Evolutionary conservation across 2,888 invertebrate species (phyloP).

Genomic region (Orgyia antiqua): DNA sequence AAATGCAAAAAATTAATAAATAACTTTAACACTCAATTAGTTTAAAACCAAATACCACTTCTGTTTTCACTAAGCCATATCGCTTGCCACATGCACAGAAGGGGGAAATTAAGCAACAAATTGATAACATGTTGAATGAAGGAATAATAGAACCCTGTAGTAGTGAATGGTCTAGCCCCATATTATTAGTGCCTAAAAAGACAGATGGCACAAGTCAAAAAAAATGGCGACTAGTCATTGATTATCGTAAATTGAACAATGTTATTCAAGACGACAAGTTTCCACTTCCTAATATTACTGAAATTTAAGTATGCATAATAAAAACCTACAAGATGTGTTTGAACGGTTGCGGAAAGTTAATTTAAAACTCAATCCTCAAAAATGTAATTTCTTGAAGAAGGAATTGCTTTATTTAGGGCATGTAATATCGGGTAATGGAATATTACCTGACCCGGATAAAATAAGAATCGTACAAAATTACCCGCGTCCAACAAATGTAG

Average conservation of each 20-base stretch:
- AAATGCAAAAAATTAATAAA: no score
- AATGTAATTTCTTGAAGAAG: not conserved
- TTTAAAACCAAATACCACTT: not conserved
- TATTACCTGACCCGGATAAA: not conserved
- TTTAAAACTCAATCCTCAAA: not conserved
- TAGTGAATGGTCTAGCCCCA: not conserved
- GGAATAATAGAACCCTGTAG: not conserved
- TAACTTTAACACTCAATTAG: no score
- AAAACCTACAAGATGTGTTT: not conserved
- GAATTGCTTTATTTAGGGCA: not conserved
- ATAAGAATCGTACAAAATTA: not conserved
- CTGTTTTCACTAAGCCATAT: not conserved
- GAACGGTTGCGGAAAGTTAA: constrained; percentile 3
- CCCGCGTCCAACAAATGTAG: not conserved
- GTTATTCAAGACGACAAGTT: not conserved
- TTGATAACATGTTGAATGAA: not conserved
- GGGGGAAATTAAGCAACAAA: not conserved
- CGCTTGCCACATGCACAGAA: not conserved
- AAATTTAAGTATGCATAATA: not conserved
- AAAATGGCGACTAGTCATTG: not conserved
- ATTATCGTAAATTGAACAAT: not conserved
- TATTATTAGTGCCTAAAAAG: no score
- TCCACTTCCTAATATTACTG: not conserved
- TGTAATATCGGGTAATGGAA: not conserved
- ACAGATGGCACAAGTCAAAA: not conserved